These are phyloP conservation scores for Parotia lawesii DNA, from an alignment of 2,113 vertebrate species.

Conservation along the genomic window DNA sequence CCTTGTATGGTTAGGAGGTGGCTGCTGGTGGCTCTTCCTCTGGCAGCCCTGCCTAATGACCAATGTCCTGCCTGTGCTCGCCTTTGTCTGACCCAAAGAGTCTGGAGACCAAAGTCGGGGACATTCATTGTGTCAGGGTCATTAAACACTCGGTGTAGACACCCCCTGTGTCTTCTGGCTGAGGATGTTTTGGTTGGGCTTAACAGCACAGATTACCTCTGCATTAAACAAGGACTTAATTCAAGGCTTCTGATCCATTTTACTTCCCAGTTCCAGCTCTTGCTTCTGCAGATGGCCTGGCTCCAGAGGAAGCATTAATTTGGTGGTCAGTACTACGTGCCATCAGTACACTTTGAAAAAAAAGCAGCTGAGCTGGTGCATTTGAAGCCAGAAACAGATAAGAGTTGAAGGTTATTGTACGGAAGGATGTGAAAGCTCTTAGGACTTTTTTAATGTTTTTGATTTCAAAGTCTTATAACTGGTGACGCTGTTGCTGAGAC, in stretches of 20 bases:
- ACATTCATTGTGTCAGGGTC: not conserved
- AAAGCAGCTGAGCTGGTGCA: not conserved
- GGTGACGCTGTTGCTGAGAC: not conserved
- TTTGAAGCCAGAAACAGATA: constrained; percentile 2
- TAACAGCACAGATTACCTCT: constrained; percentile 1
- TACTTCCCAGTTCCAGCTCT: not conserved
- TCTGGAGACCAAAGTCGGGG: not conserved
- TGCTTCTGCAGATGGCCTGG: not conserved
- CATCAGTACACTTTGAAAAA: not conserved
- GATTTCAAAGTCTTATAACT: not conserved
- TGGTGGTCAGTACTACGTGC: not conserved
- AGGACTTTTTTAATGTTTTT: not conserved
- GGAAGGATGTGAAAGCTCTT: constrained; percentile 2
- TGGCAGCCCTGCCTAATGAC: not conserved
- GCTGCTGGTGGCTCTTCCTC: not conserved
- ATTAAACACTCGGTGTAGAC: not conserved
- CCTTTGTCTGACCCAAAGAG: not conserved
- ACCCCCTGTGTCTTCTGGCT: not conserved
- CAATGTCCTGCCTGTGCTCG: not conserved
- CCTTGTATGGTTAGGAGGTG: not conserved
- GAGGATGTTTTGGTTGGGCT: not conserved
- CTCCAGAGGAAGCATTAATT: not conserved
- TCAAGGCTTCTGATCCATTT: constrained; percentile 27
- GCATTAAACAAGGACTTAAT: constrained; percentile 12
- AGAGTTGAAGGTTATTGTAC: constrained; percentile 7